Conservation (phyloP, 2,113 vertebrate genomes). For the Phainopepla nitens region DNA sequence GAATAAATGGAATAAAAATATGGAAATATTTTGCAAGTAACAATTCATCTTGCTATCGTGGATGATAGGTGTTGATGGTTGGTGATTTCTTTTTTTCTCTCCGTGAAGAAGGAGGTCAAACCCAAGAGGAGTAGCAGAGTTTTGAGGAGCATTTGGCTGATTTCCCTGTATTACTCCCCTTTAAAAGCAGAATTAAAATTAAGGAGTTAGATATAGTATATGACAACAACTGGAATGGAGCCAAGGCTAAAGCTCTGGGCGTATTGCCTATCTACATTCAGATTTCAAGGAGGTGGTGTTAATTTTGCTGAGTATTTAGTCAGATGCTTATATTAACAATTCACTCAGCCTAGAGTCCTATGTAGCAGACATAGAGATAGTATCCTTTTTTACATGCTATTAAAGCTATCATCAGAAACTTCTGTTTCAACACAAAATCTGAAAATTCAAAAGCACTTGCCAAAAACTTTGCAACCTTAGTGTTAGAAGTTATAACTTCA, state of each 20-base stretch:
- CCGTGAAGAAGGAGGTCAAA: background rate
- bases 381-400: background rate
- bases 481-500: background rate
- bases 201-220: background rate
- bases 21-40: background rate
- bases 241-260: background rate
- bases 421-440: background rate
- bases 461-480: background rate
- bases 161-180: background rate
- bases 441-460: background rate
- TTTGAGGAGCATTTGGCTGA: background rate
- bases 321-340: background rate
- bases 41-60: background rate
- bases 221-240: background rate
- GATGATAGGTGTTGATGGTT: background rate
- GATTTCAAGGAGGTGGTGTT: background rate
- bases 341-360: background rate
- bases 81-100: background rate
- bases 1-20: background rate
- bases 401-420: background rate
- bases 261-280: background rate
- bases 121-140: background rate
- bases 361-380: background rate
- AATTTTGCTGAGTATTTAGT: background rate
- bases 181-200: background rate